A percentile compares a stretch with the other conserved stretches of the same genome.
Conservation (phyloP, 2,113 vertebrate genomes). For the Neodon shergylaensis region DNA sequence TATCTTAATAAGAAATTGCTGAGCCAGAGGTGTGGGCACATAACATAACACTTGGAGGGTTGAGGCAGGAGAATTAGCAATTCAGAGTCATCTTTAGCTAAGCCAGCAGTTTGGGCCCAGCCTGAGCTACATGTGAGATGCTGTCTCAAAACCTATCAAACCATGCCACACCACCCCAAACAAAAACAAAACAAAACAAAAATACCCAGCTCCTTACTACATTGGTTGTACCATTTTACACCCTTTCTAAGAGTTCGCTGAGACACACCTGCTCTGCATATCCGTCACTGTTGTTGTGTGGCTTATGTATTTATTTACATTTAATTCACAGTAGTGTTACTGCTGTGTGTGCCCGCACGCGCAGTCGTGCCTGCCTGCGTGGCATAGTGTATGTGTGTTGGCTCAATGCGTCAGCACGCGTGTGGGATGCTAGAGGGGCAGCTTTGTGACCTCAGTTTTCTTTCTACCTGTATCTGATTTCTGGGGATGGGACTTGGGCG, state of each 20-base stretch:
- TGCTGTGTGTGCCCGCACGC: neutral
- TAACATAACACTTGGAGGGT: neutral
- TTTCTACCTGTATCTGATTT: neutral
- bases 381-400: neutral
- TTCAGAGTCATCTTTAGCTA: neutral
- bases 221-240: neutral
- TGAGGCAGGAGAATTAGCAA: neutral
- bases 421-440: neutral
- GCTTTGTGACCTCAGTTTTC: neutral
- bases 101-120: neutral
- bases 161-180: too few relatives aligned
- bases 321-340: neutral
- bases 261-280: neutral
- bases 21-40: neutral
- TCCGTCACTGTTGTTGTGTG: neutral
- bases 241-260: neutral
- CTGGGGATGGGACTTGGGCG: neutral
- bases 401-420: neutral
- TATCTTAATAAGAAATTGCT: constrained; percentile 12
- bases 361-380: too few relatives aligned
- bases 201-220: neutral
- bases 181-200: neutral
- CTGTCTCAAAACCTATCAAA: neutral
- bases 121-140: too few relatives aligned
- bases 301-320: neutral